Percentiles rank a stretch among this genome's conserved stretches.
phyloP scores from a whole-genome alignment of 2,888 invertebrate genomes.

The Xylota sylvarum region DNA sequence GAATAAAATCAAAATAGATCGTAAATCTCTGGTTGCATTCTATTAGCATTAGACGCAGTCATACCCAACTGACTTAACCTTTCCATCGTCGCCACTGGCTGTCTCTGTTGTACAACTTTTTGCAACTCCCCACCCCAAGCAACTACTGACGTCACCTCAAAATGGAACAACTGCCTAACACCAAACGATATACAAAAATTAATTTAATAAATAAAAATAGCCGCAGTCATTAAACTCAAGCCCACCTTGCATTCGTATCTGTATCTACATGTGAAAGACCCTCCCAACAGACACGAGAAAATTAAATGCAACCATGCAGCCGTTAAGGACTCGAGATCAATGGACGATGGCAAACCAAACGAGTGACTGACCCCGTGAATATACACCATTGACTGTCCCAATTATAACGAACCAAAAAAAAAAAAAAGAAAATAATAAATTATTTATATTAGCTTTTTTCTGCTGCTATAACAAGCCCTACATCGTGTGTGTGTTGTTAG shows the following conservation, averaged over 20 bases:
- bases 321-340: constrained; percentile 41
- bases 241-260: constrained; percentile 7
- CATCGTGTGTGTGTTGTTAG: not conserved
- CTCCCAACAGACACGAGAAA: constrained; percentile 22
- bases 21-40: not conserved
- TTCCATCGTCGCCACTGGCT: not conserved
- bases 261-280: not conserved
- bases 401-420: constrained; percentile 9
- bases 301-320: constrained; percentile 42
- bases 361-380: constrained; percentile 18
- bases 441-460: not conserved
- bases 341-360: constrained; percentile 21
- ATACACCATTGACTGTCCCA: constrained; percentile 8
- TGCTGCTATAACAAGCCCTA: not conserved
- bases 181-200: not conserved
- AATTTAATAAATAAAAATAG: constrained; percentile 37
- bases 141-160: not conserved
- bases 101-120: not conserved
- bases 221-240: constrained; percentile 31
- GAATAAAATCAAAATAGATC: not conserved
- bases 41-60: not conserved
- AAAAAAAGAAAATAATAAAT: constrained; percentile 5
- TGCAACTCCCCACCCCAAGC: not conserved
- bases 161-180: not conserved
- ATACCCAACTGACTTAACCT: not conserved